Evolutionary conservation across 2,888 invertebrate genomes (phyloP), one percentile per base, ranked within the genome.

Genomic region (Phaonia tiefii): DNA sequence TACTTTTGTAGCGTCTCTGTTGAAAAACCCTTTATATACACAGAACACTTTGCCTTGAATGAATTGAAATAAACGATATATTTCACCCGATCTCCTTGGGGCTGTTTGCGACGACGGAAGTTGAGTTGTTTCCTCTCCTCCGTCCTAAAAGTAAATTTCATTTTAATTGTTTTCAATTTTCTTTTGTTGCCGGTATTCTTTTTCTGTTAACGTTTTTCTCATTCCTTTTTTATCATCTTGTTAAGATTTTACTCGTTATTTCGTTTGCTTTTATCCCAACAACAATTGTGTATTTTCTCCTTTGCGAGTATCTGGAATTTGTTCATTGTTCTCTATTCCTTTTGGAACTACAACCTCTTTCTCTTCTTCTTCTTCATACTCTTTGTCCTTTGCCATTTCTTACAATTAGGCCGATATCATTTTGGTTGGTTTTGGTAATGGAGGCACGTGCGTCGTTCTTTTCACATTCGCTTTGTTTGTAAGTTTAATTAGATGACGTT

Each of bases 91-190:
- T n/a, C n/a, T n/a, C n/a, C n/a, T n/a, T n/a, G 31, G 31, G 31
- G 20, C 4, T 51, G 22, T 51, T 51, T 22, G 20, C 22, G 51
- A 4, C 51, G 22, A 10, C 51, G 51, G 51, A 51, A 11, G 60
- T 3, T 15, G 31, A 1, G 37, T 37, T 17, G 11, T 17, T 51
- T 25, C 25, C 20, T 15, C 37, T 3, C 15, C 8, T 58, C 17
- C 15, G n/a, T n/a, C n/a, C 31, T 8, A 37, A 31, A 13, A 60
- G 60, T 60, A 60, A 39, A 60, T 39, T 60, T 17, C 39, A 60
- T 39, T 60, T 60, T 60, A 60, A 60, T 60, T 60, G 60, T 60
- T 60, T 39, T 60, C 60, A 60, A 60, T 60, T 60, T 60, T 60
- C 60, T 20, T 60, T 60, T 60, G 60, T 60, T 15, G 11, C 31